Percentiles rank a stretch among this genome's conserved stretches.
Conservation (phyloP, 1,140 invertebrate species). For the Anastrepha obliqua region DNA sequence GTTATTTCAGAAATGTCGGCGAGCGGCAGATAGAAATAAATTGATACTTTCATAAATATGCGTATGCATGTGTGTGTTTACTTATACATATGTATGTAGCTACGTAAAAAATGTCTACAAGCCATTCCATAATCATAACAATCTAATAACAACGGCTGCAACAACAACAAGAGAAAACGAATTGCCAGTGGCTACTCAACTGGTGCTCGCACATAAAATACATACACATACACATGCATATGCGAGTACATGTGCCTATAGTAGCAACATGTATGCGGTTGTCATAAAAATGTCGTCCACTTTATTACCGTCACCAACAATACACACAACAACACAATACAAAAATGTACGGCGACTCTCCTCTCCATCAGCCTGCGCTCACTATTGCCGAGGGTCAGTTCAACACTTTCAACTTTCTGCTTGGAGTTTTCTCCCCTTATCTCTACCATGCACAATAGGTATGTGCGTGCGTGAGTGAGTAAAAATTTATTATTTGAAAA, state of each 20-base stretch:
- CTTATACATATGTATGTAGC: background rate
- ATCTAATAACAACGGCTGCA: background rate
- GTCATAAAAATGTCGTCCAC: constrained; percentile 27
- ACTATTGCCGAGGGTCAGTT: background rate
- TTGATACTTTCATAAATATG: background rate
- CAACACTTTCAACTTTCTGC: background rate
- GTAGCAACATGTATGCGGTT: background rate
- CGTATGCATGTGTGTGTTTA: background rate
- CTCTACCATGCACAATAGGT: background rate
- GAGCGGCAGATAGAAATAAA: background rate
- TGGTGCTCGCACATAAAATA: background rate
- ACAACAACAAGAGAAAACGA: background rate
- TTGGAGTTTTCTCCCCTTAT: constrained; percentile 25
- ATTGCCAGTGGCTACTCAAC: background rate
- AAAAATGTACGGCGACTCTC: background rate
- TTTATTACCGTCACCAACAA: background rate
- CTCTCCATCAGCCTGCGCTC: background rate
- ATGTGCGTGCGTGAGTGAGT: background rate
- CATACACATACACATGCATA: background rate
- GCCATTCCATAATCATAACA: background rate
- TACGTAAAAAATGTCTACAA: background rate
- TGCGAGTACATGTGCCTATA: background rate
- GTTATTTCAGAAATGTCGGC: background rate
- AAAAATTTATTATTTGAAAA: background rate
- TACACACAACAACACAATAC: background rate